Base-by-base conservation (phyloP, 2,888 invertebrate genomes). In the Papilio elwesi region DNA sequence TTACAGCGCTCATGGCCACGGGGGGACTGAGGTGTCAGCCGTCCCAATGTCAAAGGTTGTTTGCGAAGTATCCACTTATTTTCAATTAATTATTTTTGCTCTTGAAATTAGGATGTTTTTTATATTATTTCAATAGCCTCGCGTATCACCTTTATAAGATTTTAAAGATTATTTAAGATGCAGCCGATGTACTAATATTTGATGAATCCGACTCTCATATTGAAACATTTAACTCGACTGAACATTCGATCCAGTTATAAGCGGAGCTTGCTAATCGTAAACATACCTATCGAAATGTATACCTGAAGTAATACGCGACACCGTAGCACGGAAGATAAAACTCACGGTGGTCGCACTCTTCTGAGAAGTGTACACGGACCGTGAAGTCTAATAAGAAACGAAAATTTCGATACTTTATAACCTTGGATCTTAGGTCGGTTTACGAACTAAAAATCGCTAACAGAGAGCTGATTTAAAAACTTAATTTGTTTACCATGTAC, bases 311-410 rank as follows among this genome's bases (percentile, higher is more conserved):
- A 26, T 26, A 26, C 13, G 57, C 47, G 62, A 67, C 66, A 43
- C 26, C 47, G 53, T 48, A 66, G 13, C 47, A 47, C 10, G 53
- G 48, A 59, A 64, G 36, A 47, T 68, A 64, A 49, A 69, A 65
- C 65, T 16, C 65, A 16, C 59, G 66, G 66, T 73, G 69, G 69
- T 73, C 69, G 52, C 15, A 52, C 13, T 8, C 16, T 70, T 69
- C 70, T 59, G 15, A 52, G 69, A 73, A 73, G 12, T 71, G n/a
- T 38, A 65, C 16, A 43, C 43, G 43, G 59, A 43, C 43, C 59
- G n/a, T 7, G 43, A n/a, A 59, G 10, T 1, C 38, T 59, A 59
- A 64, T 64, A 15, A 64, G 15, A 64, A 64, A 49, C 48, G 49
- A 64, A 64, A 16, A 15, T 26, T 64, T 49, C 38, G 10, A 43